Base-by-base conservation (phyloP, 2,888 invertebrate species). In the Troides oblongomaculatus region DNA sequence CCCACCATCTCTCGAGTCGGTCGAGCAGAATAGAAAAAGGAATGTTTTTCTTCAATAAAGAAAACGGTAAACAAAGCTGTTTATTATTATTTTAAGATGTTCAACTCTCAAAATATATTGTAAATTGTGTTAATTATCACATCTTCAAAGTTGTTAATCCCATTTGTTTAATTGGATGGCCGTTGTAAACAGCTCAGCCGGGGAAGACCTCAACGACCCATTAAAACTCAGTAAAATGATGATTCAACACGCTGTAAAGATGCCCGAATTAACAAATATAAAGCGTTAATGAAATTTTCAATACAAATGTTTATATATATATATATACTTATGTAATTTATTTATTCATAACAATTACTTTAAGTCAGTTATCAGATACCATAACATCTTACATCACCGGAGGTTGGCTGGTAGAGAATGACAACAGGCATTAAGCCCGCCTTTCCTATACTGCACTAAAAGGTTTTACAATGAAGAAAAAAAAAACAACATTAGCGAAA, bases 111-210 rank as follows among this genome's bases (percentile, higher is more conserved):
- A 56, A 21, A 56, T 56, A 56, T 21, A 21, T 56, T 36, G 17
- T 66, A 63, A 66, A 62, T 3, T 59, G 68, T 66, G 59, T 46
- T 53, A 50, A 43, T 46, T 46, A 39, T 30, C 39, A 61, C 43
- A 53, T 23, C 50, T 17, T 18, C 18, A 68, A 12, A 21, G 50
- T 59, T 60, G 10, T 60, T 59, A 59, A 60, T 53, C 12, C 59
- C 53, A 46, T 50, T 58, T 46, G 62, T 62, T 67, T 62, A 67
- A 43, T 62, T 67, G 18, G 36, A 14, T 53, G 57, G 21, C 61
- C n/a, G 50, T 58, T 62, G 39, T 50, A 68, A 62, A 68, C 62
- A 68, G 21, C 23, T 64, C 68, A 60, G 60, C 59, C 59, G 60
- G 46, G 36, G 53, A 18, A 57, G 10, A 53, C 59, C 50, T 60